A percentile compares a stretch with the other conserved stretches of the same genome.
Conservation (phyloP, 1,140 invertebrate genomes). For the Lysiphlebus fabarum region DNA sequence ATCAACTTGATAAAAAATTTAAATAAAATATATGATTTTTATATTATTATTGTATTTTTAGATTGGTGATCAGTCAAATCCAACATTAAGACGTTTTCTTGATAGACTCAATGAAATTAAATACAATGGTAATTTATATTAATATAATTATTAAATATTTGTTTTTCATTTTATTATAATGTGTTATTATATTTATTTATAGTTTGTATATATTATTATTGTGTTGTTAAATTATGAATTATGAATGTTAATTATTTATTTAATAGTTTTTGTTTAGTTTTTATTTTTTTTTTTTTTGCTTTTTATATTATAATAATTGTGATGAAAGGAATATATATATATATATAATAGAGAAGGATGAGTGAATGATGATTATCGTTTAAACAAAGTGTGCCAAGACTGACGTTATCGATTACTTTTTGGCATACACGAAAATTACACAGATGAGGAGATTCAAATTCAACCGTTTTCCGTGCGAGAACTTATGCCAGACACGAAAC, state of each 20-base stretch:
- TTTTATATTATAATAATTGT: constrained; percentile 5
- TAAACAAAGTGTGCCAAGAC: constrained; percentile 18
- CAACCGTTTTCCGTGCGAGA: constrained; percentile 79
- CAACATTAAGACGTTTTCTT: constrained; percentile 80
- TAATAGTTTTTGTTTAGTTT: too few species aligned
- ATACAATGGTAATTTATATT: constrained; percentile 69
- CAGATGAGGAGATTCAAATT: constrained; percentile 77
- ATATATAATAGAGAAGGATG: constrained; percentile 8
- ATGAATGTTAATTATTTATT: too few species aligned
- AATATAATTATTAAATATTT: constrained; percentile 2
- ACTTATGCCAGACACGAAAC: constrained; percentile 85
- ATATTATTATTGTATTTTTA: not conserved
- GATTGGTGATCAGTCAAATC: constrained; percentile 75
- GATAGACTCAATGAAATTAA: constrained; percentile 84
- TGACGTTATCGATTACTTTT: constrained; percentile 42
- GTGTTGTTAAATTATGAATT: too few species aligned
- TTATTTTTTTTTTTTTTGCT: not conserved
- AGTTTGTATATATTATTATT: too few species aligned
- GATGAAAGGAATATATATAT: not conserved
- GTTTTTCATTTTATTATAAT: constrained; percentile 6
- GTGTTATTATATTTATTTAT: too few species aligned
- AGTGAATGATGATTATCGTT: constrained; percentile 2
- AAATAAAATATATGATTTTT: too few species aligned
- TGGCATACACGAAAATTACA: constrained; percentile 36
- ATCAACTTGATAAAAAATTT: too few species aligned